Conservation (phyloP, 2,888 invertebrate species). For the Drosophila borborema region DNA sequence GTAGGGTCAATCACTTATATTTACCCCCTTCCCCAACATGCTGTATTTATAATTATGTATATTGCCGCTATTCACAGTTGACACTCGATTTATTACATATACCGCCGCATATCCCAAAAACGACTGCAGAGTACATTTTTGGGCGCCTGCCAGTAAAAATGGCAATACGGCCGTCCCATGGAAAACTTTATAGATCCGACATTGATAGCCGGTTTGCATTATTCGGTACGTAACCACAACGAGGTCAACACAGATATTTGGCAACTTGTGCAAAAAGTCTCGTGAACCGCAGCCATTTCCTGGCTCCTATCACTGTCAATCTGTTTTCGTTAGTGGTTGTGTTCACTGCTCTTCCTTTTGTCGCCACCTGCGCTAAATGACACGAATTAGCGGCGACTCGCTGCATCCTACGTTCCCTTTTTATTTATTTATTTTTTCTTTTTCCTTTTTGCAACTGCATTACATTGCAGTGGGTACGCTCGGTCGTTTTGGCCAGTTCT, state of each 20-base stretch:
- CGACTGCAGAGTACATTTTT: constrained; percentile 42
- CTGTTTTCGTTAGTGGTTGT: constrained; percentile 52
- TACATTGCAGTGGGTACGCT: constrained; percentile 28
- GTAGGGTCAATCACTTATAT: constrained; percentile 20
- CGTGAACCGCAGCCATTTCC: constrained; percentile 66
- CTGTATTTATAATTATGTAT: constrained; percentile 36
- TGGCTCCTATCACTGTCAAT: constrained; percentile 79
- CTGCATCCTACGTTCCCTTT: constrained; percentile 14
- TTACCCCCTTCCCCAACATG: neutral
- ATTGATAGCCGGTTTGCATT: constrained; percentile 57
- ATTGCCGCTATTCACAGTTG: constrained; percentile 44
- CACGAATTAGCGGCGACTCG: constrained; percentile 68
- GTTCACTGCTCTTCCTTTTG: constrained; percentile 56
- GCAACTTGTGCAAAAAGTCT: constrained; percentile 38
- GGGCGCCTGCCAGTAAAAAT: constrained; percentile 56
- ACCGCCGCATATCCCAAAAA: constrained; percentile 35
- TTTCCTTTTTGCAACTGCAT: constrained; percentile 22
- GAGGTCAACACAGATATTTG: constrained; percentile 66
- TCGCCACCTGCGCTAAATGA: constrained; percentile 79
- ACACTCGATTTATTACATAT: constrained; percentile 56
- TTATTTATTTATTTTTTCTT: constrained; percentile 1
- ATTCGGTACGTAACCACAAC: constrained; percentile 48
- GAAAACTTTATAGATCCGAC: constrained; percentile 31
- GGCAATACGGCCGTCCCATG: constrained; percentile 18
- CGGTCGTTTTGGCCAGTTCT: constrained; percentile 54